Percentiles rank a stretch among this genome's conserved stretches.
phyloP scores from a whole-genome alignment of 2,797 vertebrate genomes.

The Chelidonichthys spinosus region DNA sequence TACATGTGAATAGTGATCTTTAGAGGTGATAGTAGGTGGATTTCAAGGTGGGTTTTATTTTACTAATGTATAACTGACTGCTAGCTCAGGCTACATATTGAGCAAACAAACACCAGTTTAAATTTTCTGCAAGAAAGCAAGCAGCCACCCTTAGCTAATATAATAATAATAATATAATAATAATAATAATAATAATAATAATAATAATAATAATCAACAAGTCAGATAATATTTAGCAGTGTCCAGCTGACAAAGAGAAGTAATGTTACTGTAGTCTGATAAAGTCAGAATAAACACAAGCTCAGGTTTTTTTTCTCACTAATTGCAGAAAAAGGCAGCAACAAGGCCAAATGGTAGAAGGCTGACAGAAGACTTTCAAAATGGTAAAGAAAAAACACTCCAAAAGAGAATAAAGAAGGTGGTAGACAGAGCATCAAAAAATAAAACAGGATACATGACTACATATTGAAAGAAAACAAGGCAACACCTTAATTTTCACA shows the following conservation, averaged over 20 bases:
- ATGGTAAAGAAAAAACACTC: neutral
- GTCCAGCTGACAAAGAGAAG: neutral
- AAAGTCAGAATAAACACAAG: neutral
- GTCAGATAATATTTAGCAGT: neutral
- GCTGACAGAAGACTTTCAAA: neutral
- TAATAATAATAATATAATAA: too few species aligned
- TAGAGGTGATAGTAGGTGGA: neutral
- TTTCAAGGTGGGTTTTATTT: neutral
- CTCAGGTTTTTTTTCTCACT: neutral
- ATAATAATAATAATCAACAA: neutral
- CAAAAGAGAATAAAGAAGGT: neutral
- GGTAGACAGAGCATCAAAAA: neutral
- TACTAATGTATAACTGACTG: neutral
- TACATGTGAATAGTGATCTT: neutral
- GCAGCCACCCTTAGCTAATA: neutral
- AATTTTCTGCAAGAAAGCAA: neutral
- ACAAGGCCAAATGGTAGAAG: neutral
- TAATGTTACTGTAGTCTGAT: neutral
- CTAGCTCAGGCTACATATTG: neutral
- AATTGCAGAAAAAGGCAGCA: neutral
- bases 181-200: too few species aligned
- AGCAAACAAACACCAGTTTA: neutral
- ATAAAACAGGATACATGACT: neutral
- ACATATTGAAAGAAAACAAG: constrained; percentile 36
- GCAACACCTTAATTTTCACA: constrained; percentile 72